Evolutionary conservation across 2,797 vertebrate genomes (phyloP), one percentile per base, ranked within the genome.

Genomic region (Rhinatrema bivittatum): DNA sequence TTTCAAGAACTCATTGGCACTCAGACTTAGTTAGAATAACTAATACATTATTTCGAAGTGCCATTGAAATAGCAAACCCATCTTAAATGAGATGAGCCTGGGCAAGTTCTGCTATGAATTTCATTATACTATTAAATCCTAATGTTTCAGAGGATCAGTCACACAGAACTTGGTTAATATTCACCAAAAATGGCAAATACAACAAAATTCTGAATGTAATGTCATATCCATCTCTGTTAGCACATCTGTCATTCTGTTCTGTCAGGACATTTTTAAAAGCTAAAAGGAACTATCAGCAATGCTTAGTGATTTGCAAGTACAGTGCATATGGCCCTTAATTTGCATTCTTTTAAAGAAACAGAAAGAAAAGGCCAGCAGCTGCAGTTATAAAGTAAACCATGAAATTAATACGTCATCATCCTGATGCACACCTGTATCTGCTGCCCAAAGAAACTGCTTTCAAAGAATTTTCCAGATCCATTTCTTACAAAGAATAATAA

Each of bases 161-260:
- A 58, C 14, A 42, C 0, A 41, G 20, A 47, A 25, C 7, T 47
- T 29, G 4, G 7, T 62, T 68, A 53, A 50, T 39, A 52, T 38
- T 62, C 39, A 52, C 42, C 14, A 50, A 29, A 64, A 74, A 45
- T 10, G 25, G 44, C 31, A 66, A 57, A 15, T n/a, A 24, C 35
- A 54, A 58, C 37, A 66, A 49, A 58, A 67, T 13, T 20, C 16
- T 29, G 39, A 48, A 20, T 13, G 42, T 20, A 42, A 45, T 29
- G 26, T 36, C 57, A 52, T 27, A 60, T 50, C 25, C 19, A 38
- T 50, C 50, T 61, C 25, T 48, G 35, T 42, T 60, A 36, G 29
- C 43, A 10, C 39, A 23, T 54, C 60, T 71, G 38, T 65, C 53
- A 45, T 41, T 40, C 19, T 16, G 10, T 27, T 41, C 9, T 39